phyloP scores from a whole-genome alignment of 1,140 invertebrate species.

The Tyrophagus putrescentiae region DNA sequence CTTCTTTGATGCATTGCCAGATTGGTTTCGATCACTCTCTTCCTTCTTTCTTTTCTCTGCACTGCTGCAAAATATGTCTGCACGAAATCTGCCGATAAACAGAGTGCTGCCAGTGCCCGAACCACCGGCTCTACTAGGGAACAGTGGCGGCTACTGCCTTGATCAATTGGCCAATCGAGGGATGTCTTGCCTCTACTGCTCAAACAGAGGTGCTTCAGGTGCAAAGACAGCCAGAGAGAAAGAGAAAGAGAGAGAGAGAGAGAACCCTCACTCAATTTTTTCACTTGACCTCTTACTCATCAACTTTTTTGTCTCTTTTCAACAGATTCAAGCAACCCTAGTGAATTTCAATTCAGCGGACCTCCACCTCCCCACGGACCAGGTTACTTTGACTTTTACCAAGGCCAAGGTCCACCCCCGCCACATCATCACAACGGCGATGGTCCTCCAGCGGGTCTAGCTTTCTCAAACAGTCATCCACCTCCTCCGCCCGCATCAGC shows the following conservation, averaged over 20 bases:
- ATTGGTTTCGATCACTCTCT: neutral
- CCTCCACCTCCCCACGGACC: conserved; percentile 56
- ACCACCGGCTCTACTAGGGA: too few relatives aligned
- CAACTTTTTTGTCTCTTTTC: conserved; percentile 23
- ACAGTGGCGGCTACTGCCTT: too few relatives aligned
- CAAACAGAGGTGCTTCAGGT: neutral
- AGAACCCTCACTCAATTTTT: neutral
- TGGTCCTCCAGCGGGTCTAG: conserved; percentile 23
- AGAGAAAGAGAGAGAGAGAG: conserved; percentile 12
- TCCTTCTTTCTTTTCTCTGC: neutral
- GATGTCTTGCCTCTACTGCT: too few relatives aligned
- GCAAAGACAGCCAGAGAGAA: conserved; percentile 9
- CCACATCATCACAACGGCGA: conserved; percentile 27
- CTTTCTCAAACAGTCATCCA: conserved; percentile 7
- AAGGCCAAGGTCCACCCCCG: conserved; percentile 52
- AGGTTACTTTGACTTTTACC: conserved; percentile 64
- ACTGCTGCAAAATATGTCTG: neutral
- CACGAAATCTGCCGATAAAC: conserved; percentile 12
- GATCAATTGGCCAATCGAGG: too few relatives aligned
- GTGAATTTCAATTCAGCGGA: conserved; percentile 69
- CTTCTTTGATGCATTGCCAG: neutral
- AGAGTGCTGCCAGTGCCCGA: neutral
- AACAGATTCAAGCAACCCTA: conserved; percentile 32
- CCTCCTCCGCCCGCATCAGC: neutral
- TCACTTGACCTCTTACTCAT: neutral